Base-by-base conservation (phyloP, 2,888 invertebrate genomes). In the Drosophila kanekoi region DNA sequence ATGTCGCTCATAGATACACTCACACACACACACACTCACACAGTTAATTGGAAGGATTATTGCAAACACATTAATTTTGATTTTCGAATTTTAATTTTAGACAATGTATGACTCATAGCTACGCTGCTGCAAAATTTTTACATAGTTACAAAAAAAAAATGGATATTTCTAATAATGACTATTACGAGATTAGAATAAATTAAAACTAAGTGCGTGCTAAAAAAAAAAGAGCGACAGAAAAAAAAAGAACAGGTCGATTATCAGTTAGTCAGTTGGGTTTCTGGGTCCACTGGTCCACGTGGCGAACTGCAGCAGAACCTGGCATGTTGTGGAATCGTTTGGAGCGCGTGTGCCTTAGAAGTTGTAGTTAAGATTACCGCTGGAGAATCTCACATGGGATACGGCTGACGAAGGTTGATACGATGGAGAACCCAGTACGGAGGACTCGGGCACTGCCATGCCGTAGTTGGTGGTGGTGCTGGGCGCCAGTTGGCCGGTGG, bases 341-440 rank as follows among this genome's bases (percentile, higher is more conserved):
- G 28, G 2, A 8, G 14, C 16, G 23, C 3, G 14, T 13, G 4
- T 11, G n/a, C 2, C 0, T 66, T 77, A 92, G 69, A 92, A 92
- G 47, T 88, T 91, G 49, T 92, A 92, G 48, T 81, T 83, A 35
- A 91, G 74, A 54, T 90, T 90, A 61, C 93, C 93, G 56, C 93
- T 93, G 10, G 89, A 90, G 74, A 93, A 93, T 77, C 92, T 93
- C 1, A 93, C 93, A 57, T 92, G 93, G 8, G 94, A 93, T 2
- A 93, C 94, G 28, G 92, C 90, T 40, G 93, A 92, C 1, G 93
- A 92, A 16, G 93, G 89, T 14, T 93, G 93, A 73, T 84, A 92
- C 57, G 93, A 90, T 37, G 93, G 75, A 23, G 77, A 14, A 16
- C 47, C 63, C 51, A 76, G 16, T 14, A 82, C 79, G 35, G 88